These are phyloP conservation scores for Beris chalybata DNA, from an alignment of 2,888 invertebrate genomes.

Conservation along the genomic window DNA sequence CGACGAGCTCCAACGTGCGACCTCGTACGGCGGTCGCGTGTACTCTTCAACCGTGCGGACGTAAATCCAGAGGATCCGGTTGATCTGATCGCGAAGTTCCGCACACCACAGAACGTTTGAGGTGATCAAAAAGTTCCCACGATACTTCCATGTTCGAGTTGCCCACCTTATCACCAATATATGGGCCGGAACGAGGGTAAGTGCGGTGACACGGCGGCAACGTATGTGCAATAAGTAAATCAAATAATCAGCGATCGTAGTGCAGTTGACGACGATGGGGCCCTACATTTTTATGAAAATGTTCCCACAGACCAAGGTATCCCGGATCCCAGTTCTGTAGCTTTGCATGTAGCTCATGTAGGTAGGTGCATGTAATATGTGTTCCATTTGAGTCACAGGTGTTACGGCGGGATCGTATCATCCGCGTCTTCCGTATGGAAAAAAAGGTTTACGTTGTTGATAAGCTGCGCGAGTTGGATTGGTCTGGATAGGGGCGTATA, in stretches of 20 bases:
- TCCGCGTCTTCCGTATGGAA: constrained; percentile 13
- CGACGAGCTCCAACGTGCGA: constrained; percentile 33
- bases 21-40: constrained; percentile 38
- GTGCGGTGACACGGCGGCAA: constrained; percentile 14
- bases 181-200: constrained; percentile 17
- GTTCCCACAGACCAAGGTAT: constrained; percentile 18
- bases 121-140: constrained; percentile 25
- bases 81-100: background rate
- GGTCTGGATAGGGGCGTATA: too few species aligned
- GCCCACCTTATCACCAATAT: constrained; percentile 11
- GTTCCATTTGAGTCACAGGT: constrained; percentile 18
- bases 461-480: background rate
- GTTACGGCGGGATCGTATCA: constrained; percentile 16
- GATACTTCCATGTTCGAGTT: constrained; percentile 16
- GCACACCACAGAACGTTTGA: background rate
- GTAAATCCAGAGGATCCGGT: background rate
- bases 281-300: constrained; percentile 6
- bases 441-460: background rate
- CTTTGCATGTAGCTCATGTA: background rate
- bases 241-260: background rate
- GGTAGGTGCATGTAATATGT: background rate
- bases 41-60: constrained; percentile 16
- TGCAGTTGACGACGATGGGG: constrained; percentile 6
- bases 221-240: background rate
- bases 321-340: background rate